Percentiles rank a stretch among this genome's conserved stretches.
Evolutionary conservation across 2,797 vertebrate species (phyloP).

Genomic region (Tarsius wallacei): DNA sequence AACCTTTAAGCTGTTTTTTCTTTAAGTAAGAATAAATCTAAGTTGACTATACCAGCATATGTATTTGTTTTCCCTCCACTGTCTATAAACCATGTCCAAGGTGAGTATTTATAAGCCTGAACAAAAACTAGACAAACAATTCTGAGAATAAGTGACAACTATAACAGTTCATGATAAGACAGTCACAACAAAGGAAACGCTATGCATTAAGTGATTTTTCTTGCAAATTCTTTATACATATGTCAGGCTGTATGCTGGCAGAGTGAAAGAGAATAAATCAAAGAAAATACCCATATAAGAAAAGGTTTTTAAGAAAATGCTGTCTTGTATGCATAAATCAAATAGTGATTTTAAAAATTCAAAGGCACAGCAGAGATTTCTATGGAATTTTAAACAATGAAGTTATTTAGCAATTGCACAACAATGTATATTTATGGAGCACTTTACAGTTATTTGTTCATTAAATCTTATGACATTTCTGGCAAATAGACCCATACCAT

Average conservation of each 20-base stretch:
- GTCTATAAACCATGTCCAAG: conserved; percentile 79
- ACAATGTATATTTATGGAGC: conserved; percentile 70
- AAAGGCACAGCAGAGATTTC: conserved; percentile 74
- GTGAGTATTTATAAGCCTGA: conserved; percentile 79
- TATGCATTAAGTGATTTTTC: conserved; percentile 80
- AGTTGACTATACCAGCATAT: conserved; percentile 78
- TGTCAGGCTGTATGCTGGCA: conserved; percentile 80
- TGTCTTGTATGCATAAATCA: conserved; percentile 81
- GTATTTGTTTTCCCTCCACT: conserved; percentile 77
- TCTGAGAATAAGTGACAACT: conserved; percentile 83
- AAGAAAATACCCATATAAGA: conserved; percentile 78
- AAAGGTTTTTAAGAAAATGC: conserved; percentile 85
- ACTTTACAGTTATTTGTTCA: conserved; percentile 78
- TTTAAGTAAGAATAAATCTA: conserved; percentile 87
- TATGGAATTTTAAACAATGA: conserved; percentile 73
- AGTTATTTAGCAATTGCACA: conserved; percentile 72
- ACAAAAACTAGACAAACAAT: conserved; percentile 77
- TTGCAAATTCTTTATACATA: conserved; percentile 79
- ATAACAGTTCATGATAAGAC: conserved; percentile 72
- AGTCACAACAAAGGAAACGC: conserved; percentile 77
- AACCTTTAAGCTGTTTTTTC: conserved; percentile 83
- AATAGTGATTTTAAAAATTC: conserved; percentile 73
- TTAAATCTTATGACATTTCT: conserved; percentile 74
- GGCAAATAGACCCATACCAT: conserved; percentile 48
- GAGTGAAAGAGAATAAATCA: conserved; percentile 85